Evolutionary conservation across 2,888 invertebrate species (phyloP), one percentile per base, ranked within the genome.

Genomic region (Plutella xylostella): DNA sequence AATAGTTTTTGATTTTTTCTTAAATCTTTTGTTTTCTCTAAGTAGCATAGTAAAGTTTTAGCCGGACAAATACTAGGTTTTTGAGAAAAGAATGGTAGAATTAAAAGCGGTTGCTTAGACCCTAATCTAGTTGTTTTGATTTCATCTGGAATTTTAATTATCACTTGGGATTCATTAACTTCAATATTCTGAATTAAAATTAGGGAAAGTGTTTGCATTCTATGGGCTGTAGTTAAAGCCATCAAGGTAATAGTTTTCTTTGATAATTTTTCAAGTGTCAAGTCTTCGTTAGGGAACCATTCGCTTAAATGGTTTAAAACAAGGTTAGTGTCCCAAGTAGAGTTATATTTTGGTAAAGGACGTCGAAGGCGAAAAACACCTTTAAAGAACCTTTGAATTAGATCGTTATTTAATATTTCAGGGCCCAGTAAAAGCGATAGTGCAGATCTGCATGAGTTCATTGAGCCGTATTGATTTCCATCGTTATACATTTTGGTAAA

Each of bases 51-150:
- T n/a, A n/a, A n/a, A n/a, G 39, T 18, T 0, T 35, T 33, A 20
- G 48, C 52, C 15, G 52, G 52, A 40, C 50, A 52, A 17, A 52
- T 50, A 14, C 45, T 38, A 12, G 30, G 48, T 19, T 22, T 45
- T 11, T 41, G 15, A 7, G 9, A 12, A 30, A 40, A 45, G 17
- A 19, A 45, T 3, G 45, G 45, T 5, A 45, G 17, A n/a, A 22
- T 12, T 12, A 45, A 28, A 9, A 25, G 12, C 12, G 41, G 47
- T 38, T 50, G 50, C 15, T 15, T 15, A 15, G 42, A 15, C 18
- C 39, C 31, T 14, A 28, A 14, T 11, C 30, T 20, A 30, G 51
- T 48, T 17, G 51, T 51, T 35, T 51, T 51, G 19, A 48, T 45
- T 18, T 42, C n/a, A 20, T 48, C 45, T 20, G 45, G 33, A 19